Conservation (phyloP, 2,113 vertebrate genomes). For the Clarias batrachus region DNA sequence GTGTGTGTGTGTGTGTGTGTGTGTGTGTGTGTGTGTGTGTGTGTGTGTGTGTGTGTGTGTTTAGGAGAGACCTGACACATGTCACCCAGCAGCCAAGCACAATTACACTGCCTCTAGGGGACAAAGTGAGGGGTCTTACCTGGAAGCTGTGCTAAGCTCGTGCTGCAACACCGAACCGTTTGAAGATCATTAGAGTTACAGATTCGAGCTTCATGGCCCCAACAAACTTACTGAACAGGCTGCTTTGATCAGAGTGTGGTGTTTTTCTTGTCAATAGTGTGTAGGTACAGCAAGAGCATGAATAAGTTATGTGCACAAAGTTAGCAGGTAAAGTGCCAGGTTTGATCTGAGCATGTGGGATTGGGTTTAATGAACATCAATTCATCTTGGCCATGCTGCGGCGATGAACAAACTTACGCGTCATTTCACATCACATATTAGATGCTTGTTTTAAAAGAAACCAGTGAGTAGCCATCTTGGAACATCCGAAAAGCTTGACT, state of each 20-base stretch:
- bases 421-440: slow-evolving; percentile 41
- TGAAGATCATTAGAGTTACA: slow-evolving; percentile 80
- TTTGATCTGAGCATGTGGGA: slow-evolving; percentile 58
- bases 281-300: slow-evolving; percentile 70
- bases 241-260: slow-evolving; percentile 72
- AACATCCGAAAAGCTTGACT: not conserved
- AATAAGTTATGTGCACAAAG: slow-evolving; percentile 75
- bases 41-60: slow-evolving; percentile 58
- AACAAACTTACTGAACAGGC: slow-evolving; percentile 71
- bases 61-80: slow-evolving; percentile 74
- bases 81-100: slow-evolving; percentile 75
- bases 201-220: slow-evolving; percentile 75
- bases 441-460: slow-evolving; percentile 18
- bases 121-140: slow-evolving; percentile 66
- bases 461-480: not conserved
- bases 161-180: slow-evolving; percentile 72
- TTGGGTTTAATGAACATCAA: slow-evolving; percentile 64
- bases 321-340: slow-evolving; percentile 72
- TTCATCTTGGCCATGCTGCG: slow-evolving; percentile 45
- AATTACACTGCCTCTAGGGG: slow-evolving; percentile 69
- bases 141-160: slow-evolving; percentile 70
- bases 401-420: slow-evolving; percentile 45
- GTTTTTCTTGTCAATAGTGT: slow-evolving; percentile 73
- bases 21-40: slow-evolving; percentile 41
- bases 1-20: not conserved